A percentile compares a stretch with the other conserved stretches of the same genome.
phyloP scores from a whole-genome alignment of 2,113 vertebrate species.

The Lophotis ruficrista region DNA sequence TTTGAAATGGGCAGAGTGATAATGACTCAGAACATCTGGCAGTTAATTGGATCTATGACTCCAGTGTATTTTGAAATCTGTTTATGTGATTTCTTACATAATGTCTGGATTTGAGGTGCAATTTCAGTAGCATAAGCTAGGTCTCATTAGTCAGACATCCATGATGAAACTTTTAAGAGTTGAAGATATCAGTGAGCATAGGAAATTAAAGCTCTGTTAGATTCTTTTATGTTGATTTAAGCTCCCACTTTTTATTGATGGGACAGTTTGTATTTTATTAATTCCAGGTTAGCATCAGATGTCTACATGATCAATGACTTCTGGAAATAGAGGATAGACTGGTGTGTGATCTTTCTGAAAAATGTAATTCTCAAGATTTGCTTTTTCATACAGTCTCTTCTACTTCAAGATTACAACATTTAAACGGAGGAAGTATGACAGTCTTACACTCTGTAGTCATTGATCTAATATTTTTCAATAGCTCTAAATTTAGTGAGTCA shows the following conservation, averaged over 20 bases:
- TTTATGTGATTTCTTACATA: neutral
- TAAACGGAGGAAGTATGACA: neutral
- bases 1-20: neutral
- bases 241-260: neutral
- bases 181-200: neutral
- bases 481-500: neutral
- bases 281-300: neutral
- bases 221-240: neutral
- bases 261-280: neutral
- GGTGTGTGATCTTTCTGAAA: neutral
- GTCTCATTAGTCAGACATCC: neutral
- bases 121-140: neutral
- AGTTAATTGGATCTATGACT: neutral
- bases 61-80: neutral
- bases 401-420: neutral
- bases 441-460: neutral
- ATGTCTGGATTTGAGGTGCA: neutral
- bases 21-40: constrained; percentile 9
- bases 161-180: neutral
- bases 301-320: neutral
- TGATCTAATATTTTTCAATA: neutral
- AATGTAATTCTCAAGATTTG: neutral
- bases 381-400: neutral
- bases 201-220: neutral
- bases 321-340: neutral